Evolutionary conservation across 1,140 invertebrate genomes (phyloP), one percentile per base, ranked within the genome.

Genomic region (Drosophila lowei): DNA sequence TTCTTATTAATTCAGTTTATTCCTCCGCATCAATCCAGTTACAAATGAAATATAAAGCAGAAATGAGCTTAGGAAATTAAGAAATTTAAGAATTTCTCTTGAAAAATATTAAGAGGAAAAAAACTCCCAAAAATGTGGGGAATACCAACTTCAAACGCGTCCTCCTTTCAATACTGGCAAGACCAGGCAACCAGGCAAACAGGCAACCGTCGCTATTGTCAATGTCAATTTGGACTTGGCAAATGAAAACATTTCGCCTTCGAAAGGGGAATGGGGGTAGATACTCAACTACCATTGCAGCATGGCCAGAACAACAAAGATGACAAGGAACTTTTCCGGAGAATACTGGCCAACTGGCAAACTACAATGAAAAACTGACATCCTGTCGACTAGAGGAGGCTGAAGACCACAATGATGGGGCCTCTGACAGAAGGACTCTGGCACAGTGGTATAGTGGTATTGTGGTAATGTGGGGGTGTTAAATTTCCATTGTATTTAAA

Each of bases 191-290:
- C 11, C 3, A 9, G 28, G 28, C 23, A 23, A 23, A 4, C 23
- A 0, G 23, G 8, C 3, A 56, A 41, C 16, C 52, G 44, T 43
- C 59, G 44, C 47, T 43, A 60, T 75, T 65, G 72, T 70, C 61
- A 55, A 75, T 75, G 77, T 80, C 72, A 65, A 80, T 79, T 79
- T 60, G 44, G 66, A 43, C 65, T 61, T 54, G 50, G 72, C 57
- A 74, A 80, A 79, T 80, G 66, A 79, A 79, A 80, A 76, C 66
- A 76, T 80, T 72, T 63, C 47, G 72, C 59, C 43, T 56, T 63
- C 44, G 52, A 18, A 18, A 18, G 18, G 18, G 13, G 34, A 15
- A 2, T 38, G 0, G 13, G 16, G 61, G 8, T 28, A 1, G 8
- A 8, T 30, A 9, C 30, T 30, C 30, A 34, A 62, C 55, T 25